These are phyloP conservation scores for Cerastis rubricosa DNA, from an alignment of 2,888 invertebrate genomes.

Conservation along the genomic window DNA sequence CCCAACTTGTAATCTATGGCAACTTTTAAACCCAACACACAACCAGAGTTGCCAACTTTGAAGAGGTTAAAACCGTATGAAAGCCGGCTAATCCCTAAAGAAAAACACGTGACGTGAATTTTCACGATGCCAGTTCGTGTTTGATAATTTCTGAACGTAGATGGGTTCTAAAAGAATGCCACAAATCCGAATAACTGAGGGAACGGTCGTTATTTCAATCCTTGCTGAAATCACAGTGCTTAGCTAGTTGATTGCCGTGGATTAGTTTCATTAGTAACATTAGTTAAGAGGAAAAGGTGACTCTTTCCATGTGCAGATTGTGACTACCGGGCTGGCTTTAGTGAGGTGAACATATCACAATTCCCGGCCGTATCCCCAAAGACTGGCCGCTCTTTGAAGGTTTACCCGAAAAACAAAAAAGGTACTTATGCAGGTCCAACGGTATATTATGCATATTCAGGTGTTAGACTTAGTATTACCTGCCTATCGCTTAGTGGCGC, in stretches of 20 bases:
- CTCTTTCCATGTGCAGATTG: neutral
- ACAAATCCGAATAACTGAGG: neutral
- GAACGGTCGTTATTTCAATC: slow-evolving; percentile 25
- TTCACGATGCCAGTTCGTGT: neutral
- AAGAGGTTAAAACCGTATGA: slow-evolving; percentile 36
- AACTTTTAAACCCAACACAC: slow-evolving; percentile 56
- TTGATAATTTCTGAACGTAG: slow-evolving; percentile 22
- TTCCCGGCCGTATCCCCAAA: neutral
- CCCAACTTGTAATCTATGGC: slow-evolving; percentile 44
- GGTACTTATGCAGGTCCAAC: neutral
- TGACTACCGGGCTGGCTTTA: neutral
- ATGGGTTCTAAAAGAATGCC: neutral
- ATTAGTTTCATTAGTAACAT: slow-evolving; percentile 7
- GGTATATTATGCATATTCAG: neutral
- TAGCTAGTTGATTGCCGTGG: slow-evolving; percentile 11
- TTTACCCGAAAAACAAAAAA: neutral
- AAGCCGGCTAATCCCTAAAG: slow-evolving; percentile 47
- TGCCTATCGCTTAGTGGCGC: neutral
- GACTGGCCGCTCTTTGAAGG: neutral
- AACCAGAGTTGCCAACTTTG: slow-evolving; percentile 43
- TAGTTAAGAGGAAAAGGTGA: neutral
- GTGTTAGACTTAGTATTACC: neutral
- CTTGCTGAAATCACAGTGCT: slow-evolving; percentile 17
- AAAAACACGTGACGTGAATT: slow-evolving; percentile 49
- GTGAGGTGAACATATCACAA: neutral